A percentile compares a stretch with the other conserved stretches of the same genome.
Evolutionary conservation across 2,888 invertebrate species (phyloP).

Genomic region (Glaucopsyche alexis): DNA sequence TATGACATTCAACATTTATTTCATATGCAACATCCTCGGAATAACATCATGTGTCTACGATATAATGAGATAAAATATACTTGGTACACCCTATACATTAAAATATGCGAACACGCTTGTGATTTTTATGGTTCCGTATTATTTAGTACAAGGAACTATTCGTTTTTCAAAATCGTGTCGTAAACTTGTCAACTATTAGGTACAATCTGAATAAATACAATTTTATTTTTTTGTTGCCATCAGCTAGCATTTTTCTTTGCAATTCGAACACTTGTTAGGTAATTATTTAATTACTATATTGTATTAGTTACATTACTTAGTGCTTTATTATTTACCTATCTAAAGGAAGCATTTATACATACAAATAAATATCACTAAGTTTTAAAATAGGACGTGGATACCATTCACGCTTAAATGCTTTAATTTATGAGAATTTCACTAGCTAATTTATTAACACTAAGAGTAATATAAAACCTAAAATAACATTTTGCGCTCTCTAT

Average conservation of each 20-base stretch:
- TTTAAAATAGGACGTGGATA: neutral
- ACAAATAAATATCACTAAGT: conserved; percentile 14
- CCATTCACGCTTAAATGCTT: conserved; percentile 15
- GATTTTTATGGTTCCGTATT: no score
- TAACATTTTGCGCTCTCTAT: neutral
- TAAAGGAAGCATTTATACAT: conserved; percentile 26
- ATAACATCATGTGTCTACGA: conserved; percentile 42
- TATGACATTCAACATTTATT: conserved; percentile 63
- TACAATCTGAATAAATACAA: conserved; percentile 1
- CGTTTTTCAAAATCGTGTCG: neutral
- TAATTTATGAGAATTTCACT: conserved; percentile 12
- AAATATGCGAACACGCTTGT: neutral
- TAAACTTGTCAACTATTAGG: neutral
- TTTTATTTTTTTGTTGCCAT: conserved; percentile 10
- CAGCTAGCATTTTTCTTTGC: neutral
- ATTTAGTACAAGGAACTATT: neutral
- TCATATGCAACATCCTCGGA: conserved; percentile 55
- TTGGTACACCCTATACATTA: conserved; percentile 31
- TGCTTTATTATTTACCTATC: conserved; percentile 4
- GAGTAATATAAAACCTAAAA: neutral
- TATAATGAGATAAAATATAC: conserved; percentile 30
- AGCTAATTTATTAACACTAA: conserved; percentile 1
- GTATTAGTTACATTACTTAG: conserved; percentile 12
- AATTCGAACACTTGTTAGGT: conserved; percentile 6
- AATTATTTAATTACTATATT: conserved; percentile 4